Evolutionary conservation across 2,888 invertebrate species (phyloP), one percentile per base, ranked within the genome.

Genomic region (Lochmaea crataegi): DNA sequence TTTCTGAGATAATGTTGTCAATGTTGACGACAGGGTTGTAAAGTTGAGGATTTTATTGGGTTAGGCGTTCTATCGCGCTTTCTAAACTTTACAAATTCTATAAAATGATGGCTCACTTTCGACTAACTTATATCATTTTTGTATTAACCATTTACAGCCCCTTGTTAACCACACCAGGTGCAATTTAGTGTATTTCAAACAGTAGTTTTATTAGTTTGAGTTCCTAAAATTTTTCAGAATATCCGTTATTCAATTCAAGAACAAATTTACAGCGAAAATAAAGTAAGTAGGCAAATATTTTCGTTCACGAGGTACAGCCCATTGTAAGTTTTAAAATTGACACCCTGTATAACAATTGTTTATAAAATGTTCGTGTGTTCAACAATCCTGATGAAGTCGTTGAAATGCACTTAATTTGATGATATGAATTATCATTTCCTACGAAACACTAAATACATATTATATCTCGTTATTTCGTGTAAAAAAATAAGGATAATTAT

Each of bases 1-100:
- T 74, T 74, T 71, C 71, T 68, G 18, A 68, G 71, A 74, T 74
- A 74, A 74, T 71, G 71, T 71, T 68, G 71, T 71, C 71, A 74
- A 65, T 68, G 68, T 74, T 71, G 74, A 74, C 71, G 74, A 65
- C 67, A 67, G 68, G 65, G 48, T 51, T 61, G 71, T 74, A 71
- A 74, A 74, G 61, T 68, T 60, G 60, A 41, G 68, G 65, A 53
- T 71, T 74, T 74, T 74, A 74, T 74, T 74, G 68, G 71, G 68
- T 71, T 68, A 71, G 45, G 53, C 45, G 26, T 65, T 60, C 71
- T 45, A 42, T 41, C 48, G 38, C 68, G 65, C 71, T 74, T 74
- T 74, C 74, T 65, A 71, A 74, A 65, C 53, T 70, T 70, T 18
- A 4, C 26, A 70, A 70, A 70, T 60, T 32, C 32, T 22, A 12